Evolutionary conservation across 2,888 invertebrate genomes (phyloP).

Genomic region (Drosophila testacea): DNA sequence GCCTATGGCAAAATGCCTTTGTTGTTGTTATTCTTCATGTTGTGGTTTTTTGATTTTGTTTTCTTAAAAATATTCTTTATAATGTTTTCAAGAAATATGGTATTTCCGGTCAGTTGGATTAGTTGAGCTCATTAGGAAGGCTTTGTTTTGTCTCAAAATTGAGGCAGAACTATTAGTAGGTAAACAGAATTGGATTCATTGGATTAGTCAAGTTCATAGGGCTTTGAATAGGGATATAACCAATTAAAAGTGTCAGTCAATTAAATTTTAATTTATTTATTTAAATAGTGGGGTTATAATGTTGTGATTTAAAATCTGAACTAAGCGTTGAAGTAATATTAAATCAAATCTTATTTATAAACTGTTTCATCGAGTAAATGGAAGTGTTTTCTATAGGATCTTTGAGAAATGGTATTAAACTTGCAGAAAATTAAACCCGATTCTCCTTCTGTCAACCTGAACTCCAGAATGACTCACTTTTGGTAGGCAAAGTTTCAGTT

Average conservation of each 20-base stretch:
- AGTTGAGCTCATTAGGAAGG: constrained; percentile 10
- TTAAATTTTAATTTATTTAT: background rate
- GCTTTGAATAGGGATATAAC: background rate
- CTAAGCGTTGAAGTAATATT: too few relatives aligned
- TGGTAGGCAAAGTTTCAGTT: constrained; percentile 8
- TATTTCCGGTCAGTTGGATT: constrained; percentile 58
- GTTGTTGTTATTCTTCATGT: constrained; percentile 43
- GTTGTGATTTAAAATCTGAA: too few relatives aligned
- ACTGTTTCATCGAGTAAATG: constrained; percentile 1
- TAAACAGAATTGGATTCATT: background rate
- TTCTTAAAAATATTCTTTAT: constrained; percentile 7
- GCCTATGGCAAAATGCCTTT: constrained; percentile 56
- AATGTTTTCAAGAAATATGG: constrained; percentile 46
- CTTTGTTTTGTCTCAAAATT: constrained; percentile 7
- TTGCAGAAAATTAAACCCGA: background rate
- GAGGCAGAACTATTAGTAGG: background rate
- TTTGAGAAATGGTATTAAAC: background rate
- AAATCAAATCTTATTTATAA: background rate
- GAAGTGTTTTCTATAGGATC: background rate
- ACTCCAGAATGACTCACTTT: constrained; percentile 4
- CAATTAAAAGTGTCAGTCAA: background rate
- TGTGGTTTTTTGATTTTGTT: constrained; percentile 26
- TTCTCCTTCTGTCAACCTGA: background rate
- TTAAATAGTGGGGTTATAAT: too few relatives aligned
- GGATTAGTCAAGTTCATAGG: background rate